A percentile compares a stretch with the other conserved stretches of the same genome.
These are phyloP conservation scores for Gasteruption jaculator DNA, from an alignment of 2,888 invertebrate species.

Conservation along the genomic window DNA sequence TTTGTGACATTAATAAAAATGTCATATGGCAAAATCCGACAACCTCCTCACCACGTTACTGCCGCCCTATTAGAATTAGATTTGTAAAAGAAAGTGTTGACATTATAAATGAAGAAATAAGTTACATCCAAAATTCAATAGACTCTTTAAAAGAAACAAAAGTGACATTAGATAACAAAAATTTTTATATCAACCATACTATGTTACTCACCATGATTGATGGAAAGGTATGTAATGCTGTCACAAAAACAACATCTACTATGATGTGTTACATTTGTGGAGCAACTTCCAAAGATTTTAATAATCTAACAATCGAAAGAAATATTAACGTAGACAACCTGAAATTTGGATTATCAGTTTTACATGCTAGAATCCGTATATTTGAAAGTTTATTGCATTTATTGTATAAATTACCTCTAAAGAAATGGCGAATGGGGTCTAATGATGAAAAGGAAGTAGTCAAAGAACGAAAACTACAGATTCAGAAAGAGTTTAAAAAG, in stretches of 20 bases:
- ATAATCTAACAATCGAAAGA: slow-evolving; percentile 28
- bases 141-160: slow-evolving; percentile 16
- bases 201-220: slow-evolving; percentile 35
- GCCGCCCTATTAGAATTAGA: slow-evolving; percentile 24
- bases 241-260: slow-evolving; percentile 33
- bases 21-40: slow-evolving; percentile 34
- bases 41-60: slow-evolving; percentile 31
- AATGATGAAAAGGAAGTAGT: slow-evolving; percentile 14
- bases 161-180: not conserved
- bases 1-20: slow-evolving; percentile 12
- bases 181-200: slow-evolving; percentile 23
- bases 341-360: slow-evolving; percentile 24
- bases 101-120: slow-evolving; percentile 21
- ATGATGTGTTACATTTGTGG: slow-evolving; percentile 40
- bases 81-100: slow-evolving; percentile 24
- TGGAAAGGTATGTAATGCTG: slow-evolving; percentile 40
- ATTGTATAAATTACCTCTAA: slow-evolving; percentile 15
- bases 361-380: slow-evolving; percentile 19
- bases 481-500: slow-evolving; percentile 28
- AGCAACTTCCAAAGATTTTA: slow-evolving; percentile 39
- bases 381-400: slow-evolving; percentile 19
- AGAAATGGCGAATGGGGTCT: slow-evolving; percentile 13
- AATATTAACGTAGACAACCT: slow-evolving; percentile 23
- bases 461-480: slow-evolving; percentile 15
- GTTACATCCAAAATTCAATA: slow-evolving; percentile 20